phyloP scores from a whole-genome alignment of 2,888 invertebrate genomes.

The Synanthedon formicaeformis region DNA sequence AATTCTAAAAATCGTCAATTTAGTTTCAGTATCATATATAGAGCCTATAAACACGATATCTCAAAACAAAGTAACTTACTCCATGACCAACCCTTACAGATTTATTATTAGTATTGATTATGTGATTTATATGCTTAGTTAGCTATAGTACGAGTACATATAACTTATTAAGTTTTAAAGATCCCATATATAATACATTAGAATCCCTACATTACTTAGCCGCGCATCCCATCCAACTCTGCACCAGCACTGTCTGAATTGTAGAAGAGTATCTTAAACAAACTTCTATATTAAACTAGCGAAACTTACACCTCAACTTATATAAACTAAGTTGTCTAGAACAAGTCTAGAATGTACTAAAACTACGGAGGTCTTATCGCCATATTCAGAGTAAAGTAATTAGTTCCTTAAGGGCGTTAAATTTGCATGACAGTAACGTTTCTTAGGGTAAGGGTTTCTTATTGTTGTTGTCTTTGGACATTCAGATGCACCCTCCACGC shows the following conservation, averaged over 20 bases:
- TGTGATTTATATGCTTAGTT: too few species aligned
- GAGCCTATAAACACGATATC: too few species aligned
- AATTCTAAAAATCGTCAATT: too few species aligned
- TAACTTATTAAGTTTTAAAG: too few species aligned
- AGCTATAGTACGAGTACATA: too few species aligned
- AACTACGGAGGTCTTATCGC: slow-evolving; percentile 49
- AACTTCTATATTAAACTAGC: slow-evolving; percentile 47
- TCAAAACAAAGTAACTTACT: too few species aligned
- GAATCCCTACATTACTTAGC: not conserved
- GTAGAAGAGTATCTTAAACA: slow-evolving; percentile 13
- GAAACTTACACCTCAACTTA: slow-evolving; percentile 47
- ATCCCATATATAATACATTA: not conserved
- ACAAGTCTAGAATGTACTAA: slow-evolving; percentile 38
- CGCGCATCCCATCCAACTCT: too few species aligned
- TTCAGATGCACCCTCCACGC: slow-evolving; percentile 43
- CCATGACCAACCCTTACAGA: too few species aligned
- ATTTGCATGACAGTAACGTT: slow-evolving; percentile 50
- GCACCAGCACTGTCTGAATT: too few species aligned
- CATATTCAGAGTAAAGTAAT: slow-evolving; percentile 42
- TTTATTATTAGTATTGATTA: too few species aligned
- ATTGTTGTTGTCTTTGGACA: slow-evolving; percentile 18
- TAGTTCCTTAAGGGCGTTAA: slow-evolving; percentile 43
- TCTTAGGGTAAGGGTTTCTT: slow-evolving; percentile 19
- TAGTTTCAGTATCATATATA: too few species aligned
- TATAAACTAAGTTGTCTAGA: slow-evolving; percentile 31